phyloP scores from a whole-genome alignment of 1,140 invertebrate species.

The Drosophila ohnishii region DNA sequence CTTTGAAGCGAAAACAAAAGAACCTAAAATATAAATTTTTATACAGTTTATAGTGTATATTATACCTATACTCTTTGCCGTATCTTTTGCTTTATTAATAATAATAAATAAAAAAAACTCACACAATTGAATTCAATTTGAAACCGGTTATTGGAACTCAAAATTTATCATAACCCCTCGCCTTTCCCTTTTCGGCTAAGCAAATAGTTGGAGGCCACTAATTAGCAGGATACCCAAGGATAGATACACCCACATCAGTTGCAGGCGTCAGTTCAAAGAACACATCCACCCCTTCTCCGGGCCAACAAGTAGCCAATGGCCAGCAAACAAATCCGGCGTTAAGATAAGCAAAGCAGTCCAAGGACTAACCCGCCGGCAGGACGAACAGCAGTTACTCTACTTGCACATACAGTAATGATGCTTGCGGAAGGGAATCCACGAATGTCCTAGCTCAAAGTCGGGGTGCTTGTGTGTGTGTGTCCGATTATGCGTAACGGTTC shows the following conservation, averaged over 20 bases:
- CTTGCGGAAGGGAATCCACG: background rate
- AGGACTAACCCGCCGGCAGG: background rate
- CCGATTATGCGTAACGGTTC: conserved; percentile 70
- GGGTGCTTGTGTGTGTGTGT: conserved; percentile 13
- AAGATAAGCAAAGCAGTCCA: conserved; percentile 25
- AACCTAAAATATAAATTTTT: too few relatives aligned
- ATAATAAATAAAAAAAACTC: background rate
- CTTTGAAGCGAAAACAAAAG: too few relatives aligned
- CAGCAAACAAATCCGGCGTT: conserved; percentile 27
- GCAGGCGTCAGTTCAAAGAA: conserved; percentile 62
- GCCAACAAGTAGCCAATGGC: conserved; percentile 64
- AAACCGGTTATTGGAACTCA: background rate
- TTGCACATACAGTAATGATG: background rate
- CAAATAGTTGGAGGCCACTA: conserved; percentile 53
- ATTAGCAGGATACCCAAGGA: conserved; percentile 32
- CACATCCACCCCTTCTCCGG: conserved; percentile 17
- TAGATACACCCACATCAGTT: conserved; percentile 63
- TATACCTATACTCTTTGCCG: too few relatives aligned
- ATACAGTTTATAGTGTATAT: too few relatives aligned
- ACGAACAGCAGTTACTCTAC: conserved; percentile 14
- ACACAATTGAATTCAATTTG: background rate
- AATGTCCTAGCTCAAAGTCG: background rate
- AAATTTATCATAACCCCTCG: background rate
- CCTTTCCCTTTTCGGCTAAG: background rate
- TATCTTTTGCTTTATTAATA: too few relatives aligned